phyloP scores from a whole-genome alignment of 1,140 invertebrate species.

The Orussus abietinus region DNA sequence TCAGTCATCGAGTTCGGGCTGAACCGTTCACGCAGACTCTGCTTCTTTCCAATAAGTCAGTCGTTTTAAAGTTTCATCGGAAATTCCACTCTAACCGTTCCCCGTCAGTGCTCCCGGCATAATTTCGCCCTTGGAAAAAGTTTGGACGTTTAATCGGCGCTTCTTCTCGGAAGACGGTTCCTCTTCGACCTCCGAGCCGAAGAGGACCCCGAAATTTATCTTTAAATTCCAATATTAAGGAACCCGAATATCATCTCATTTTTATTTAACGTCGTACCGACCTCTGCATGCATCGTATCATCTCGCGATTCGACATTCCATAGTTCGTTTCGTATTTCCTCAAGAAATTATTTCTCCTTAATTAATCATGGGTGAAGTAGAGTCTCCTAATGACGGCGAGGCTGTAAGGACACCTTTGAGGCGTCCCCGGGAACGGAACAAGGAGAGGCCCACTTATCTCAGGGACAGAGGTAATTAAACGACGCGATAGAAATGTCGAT shows the following conservation, averaged over 20 bases:
- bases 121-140: too few species aligned
- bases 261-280: background rate
- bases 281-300: background rate
- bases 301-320: background rate
- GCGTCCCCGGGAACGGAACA: constrained; percentile 19
- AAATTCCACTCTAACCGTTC: background rate
- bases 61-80: background rate
- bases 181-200: too few species aligned
- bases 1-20: constrained; percentile 18
- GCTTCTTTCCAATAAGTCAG: constrained; percentile 19
- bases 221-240: too few species aligned
- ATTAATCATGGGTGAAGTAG: background rate
- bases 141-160: too few species aligned
- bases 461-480: constrained; percentile 35
- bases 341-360: background rate
- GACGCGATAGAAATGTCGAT: too few species aligned
- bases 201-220: background rate
- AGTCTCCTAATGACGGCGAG: background rate
- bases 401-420: background rate
- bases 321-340: background rate
- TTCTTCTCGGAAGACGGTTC: too few species aligned
- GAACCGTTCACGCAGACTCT: constrained; percentile 10
- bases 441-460: constrained; percentile 34
- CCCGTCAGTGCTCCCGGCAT: background rate
- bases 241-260: background rate